Evolutionary conservation across 2,888 invertebrate genomes (phyloP).

Genomic region (Aphrophora alni): DNA sequence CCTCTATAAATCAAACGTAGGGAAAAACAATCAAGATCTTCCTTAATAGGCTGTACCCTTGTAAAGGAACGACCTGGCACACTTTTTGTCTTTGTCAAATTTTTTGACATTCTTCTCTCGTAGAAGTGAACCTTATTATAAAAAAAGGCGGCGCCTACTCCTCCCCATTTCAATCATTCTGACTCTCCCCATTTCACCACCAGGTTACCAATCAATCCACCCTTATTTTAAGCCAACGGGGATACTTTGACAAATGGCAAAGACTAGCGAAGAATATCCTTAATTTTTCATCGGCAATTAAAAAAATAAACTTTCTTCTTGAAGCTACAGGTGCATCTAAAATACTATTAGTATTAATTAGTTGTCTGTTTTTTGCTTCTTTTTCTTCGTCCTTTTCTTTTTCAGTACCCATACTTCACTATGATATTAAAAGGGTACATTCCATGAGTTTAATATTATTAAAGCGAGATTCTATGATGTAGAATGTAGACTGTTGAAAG

Average conservation of each 20-base stretch:
- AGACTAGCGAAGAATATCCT: background rate
- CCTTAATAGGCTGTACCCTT: conserved; percentile 1
- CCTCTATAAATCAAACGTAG: conserved; percentile 28
- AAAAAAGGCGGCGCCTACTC: background rate
- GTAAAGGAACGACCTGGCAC: background rate
- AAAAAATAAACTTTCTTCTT: background rate
- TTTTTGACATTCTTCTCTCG: conserved; percentile 5
- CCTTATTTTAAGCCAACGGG: background rate
- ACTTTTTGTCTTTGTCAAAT: conserved; percentile 3
- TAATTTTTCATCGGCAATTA: background rate
- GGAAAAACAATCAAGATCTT: conserved; percentile 31
- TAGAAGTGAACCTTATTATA: background rate
- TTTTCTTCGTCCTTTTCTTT: background rate
- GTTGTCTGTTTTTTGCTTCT: background rate
- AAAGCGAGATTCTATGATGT: no score
- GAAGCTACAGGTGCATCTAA: background rate
- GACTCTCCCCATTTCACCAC: conserved; percentile 9
- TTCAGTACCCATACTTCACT: background rate
- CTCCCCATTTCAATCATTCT: background rate
- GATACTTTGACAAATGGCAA: conserved; percentile 3
- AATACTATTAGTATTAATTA: background rate
- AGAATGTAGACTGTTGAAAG: no score
- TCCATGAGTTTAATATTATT: no score
- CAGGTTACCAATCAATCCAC: conserved; percentile 2
- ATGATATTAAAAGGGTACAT: background rate